Evolutionary conservation across 2,888 invertebrate genomes (phyloP).

Genomic region (Diaphora mendica): DNA sequence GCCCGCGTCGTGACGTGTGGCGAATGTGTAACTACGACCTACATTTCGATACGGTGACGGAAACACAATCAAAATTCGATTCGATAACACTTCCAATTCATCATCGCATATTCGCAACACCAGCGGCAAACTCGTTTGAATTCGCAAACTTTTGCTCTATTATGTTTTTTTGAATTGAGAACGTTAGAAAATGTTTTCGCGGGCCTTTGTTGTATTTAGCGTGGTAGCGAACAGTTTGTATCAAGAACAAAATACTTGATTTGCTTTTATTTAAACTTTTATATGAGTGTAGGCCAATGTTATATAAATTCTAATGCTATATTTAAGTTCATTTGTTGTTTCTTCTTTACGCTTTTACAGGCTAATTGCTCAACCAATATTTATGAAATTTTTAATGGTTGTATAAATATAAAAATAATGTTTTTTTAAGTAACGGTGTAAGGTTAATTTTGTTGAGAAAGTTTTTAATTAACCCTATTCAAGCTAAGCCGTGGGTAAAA

Average conservation of each 20-base stretch:
- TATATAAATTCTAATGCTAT: background rate
- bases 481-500: too few relatives aligned
- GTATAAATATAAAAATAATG: background rate
- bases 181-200: background rate
- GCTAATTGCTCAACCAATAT: background rate
- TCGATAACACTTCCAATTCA: conserved; percentile 75
- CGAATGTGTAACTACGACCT: conserved; percentile 75
- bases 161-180: conserved; percentile 6
- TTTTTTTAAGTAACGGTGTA: too few relatives aligned
- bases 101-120: conserved; percentile 66
- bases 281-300: background rate
- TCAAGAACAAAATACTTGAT: background rate
- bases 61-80: conserved; percentile 81
- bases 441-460: too few relatives aligned
- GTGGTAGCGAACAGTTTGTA: background rate
- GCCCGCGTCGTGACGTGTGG: conserved; percentile 63
- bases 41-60: conserved; percentile 67
- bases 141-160: conserved; percentile 2
- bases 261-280: background rate
- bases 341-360: background rate
- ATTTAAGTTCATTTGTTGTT: background rate
- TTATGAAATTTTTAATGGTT: background rate
- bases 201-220: background rate
- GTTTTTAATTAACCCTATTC: too few relatives aligned
- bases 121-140: conserved; percentile 8